These are phyloP conservation scores for Drosophila parthenogenetica DNA, from an alignment of 2,888 invertebrate species.

Conservation along the genomic window DNA sequence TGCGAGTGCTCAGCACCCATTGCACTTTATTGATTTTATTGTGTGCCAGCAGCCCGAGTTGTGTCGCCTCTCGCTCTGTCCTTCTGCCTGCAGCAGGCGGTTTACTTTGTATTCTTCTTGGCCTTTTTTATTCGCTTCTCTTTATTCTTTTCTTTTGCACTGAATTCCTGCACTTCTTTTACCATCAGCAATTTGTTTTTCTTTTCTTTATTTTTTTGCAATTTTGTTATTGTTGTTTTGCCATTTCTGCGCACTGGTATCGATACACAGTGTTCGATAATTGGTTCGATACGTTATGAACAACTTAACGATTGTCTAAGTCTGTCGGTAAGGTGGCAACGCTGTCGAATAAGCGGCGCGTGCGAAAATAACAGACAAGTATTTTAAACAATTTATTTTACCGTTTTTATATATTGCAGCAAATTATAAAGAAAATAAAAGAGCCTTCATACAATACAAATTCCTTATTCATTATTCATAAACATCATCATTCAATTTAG, in stretches of 20 bases:
- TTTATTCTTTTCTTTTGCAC: not conserved
- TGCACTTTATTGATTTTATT: conserved; percentile 51
- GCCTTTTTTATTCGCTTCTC: not conserved
- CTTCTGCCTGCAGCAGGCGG: not conserved
- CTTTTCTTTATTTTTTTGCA: not conserved
- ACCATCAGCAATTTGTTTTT: conserved; percentile 1
- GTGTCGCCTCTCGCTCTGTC: not conserved
- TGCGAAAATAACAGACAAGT: too few species aligned
- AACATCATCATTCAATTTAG: too few species aligned
- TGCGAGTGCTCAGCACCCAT: conserved; percentile 89
- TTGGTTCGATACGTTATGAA: not conserved
- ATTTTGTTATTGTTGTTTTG: conserved; percentile 22
- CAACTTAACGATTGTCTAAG: not conserved
- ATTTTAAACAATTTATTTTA: too few species aligned
- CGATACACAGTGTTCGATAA: conserved; percentile 1
- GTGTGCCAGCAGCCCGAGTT: not conserved
- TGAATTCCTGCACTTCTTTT: not conserved
- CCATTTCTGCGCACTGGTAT: not conserved
- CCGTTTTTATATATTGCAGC: too few species aligned
- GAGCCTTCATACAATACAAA: too few species aligned
- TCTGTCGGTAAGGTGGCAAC: conserved; percentile 1
- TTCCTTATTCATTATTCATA: too few species aligned
- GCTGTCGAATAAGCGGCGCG: not conserved
- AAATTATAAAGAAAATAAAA: too few species aligned
- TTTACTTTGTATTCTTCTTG: not conserved